phyloP scores from a whole-genome alignment of 2,113 vertebrate species.

The Myrmecophaga tridactyla region DNA sequence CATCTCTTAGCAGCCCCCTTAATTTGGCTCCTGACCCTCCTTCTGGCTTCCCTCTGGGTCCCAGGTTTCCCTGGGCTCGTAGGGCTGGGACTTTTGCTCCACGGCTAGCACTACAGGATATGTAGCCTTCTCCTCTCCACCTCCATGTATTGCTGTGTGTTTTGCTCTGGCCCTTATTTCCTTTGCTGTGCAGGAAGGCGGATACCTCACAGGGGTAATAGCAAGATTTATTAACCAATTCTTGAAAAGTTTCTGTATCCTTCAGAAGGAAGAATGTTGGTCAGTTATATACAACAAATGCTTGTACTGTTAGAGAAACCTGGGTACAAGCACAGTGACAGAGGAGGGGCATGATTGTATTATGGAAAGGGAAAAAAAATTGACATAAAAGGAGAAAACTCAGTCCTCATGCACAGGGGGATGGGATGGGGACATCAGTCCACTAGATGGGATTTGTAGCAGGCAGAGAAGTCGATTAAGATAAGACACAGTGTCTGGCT shows the following conservation, averaged over 20 bases:
- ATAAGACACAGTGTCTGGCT: not conserved
- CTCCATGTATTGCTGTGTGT: accelerated
- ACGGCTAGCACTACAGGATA: accelerated
- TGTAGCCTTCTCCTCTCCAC: not conserved
- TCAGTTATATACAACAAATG: not conserved
- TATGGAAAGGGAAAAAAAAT: not conserved
- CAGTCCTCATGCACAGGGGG: accelerated
- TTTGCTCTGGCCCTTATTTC: accelerated
- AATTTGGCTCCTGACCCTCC: not conserved
- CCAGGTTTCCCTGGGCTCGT: not conserved
- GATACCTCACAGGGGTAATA: not conserved
- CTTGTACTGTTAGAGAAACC: not conserved
- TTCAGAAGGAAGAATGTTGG: not conserved
- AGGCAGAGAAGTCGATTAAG: accelerated
- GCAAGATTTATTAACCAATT: not conserved
- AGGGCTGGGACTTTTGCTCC: accelerated
- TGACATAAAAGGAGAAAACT: not conserved
- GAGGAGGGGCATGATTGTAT: not conserved
- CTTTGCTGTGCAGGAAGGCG: not conserved
- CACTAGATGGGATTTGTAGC: not conserved
- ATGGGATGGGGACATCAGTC: not conserved
- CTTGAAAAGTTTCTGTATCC: not conserved
- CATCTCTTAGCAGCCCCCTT: not conserved
- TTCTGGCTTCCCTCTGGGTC: not conserved
- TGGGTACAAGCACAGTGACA: not conserved